Base-by-base conservation (phyloP, 2,888 invertebrate species). In the Kuschelorhynchus macadamiae region DNA sequence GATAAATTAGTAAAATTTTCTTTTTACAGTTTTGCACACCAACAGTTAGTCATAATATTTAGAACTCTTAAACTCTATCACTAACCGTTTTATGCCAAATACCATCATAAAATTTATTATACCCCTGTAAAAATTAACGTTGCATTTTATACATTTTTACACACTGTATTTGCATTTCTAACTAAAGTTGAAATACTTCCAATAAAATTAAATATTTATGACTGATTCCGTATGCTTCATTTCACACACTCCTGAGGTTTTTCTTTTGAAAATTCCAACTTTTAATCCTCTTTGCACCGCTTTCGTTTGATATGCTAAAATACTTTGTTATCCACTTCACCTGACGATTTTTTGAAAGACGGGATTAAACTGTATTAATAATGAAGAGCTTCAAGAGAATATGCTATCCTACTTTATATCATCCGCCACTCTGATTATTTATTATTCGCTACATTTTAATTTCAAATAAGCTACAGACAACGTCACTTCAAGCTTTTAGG, bases 191-290 rank as follows among this genome's bases (percentile, higher is more conserved):
- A 77, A 81, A 80, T 80, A 79, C 79, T 79, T 78, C 72, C 73
- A 71, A 77, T 77, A 52, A 75, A 70, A 80, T 81, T 79, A 79
- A 81, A 81, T 80, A 81, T 81, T 77, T 79, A 81, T 81, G 78
- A 78, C 65, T 72, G 70, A 73, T 77, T 76, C 71, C 71, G 72
- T 73, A 74, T 74, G 76, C 76, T 78, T 75, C 77, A 79, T 78
- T 72, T 77, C 76, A 74, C 77, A 77, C 76, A 75, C 75, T 73
- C 68, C 66, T 41, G 74, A 57, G 72, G 47, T 75, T 76, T 66
- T 74, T 75, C 71, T 71, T 73, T 74, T 71, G 72, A 72, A 75
- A 77, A 77, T 79, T 75, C 76, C 71, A 74, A 71, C 57, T 77
- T 77, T 77, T 77, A 79, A 77, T 77, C 76, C 75, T 64, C 69